These are phyloP conservation scores for Fregetta grallaria DNA, from an alignment of 2,113 vertebrate species.

Conservation along the genomic window DNA sequence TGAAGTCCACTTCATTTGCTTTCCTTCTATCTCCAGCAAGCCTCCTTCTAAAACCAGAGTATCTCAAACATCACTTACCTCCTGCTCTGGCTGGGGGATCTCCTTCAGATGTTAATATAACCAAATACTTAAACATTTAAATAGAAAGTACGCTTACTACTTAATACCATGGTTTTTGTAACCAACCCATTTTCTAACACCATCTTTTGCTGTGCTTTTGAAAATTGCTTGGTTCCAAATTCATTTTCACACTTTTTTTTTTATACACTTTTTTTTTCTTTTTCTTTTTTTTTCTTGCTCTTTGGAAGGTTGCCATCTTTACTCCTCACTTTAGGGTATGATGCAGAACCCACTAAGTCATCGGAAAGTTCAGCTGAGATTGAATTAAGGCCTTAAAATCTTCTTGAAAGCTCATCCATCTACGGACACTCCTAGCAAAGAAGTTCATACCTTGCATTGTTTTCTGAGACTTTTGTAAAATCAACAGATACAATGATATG, in stretches of 20 bases:
- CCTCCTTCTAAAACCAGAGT: neutral
- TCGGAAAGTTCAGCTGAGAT: neutral
- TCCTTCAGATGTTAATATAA: neutral
- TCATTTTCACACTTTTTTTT: neutral
- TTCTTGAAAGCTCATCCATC: neutral
- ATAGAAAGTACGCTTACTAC: neutral
- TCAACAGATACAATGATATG: neutral
- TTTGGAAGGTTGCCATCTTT: neutral
- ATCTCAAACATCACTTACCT: neutral
- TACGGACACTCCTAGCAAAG: neutral
- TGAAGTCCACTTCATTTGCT: neutral
- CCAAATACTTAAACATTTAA: neutral
- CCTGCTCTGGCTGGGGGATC: neutral
- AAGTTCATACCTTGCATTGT: neutral
- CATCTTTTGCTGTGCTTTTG: neutral
- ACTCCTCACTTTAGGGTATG: neutral
- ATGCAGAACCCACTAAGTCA: neutral
- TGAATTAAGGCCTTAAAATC: neutral
- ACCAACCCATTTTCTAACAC: neutral
- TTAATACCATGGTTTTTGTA: fast-evolving
- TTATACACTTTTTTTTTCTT: no score
- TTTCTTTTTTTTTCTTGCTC: no score
- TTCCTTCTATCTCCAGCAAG: neutral
- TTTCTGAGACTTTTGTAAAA: neutral
- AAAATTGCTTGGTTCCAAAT: neutral